phyloP scores from a whole-genome alignment of 2,113 vertebrate species.

The Halcyon senegalensis region DNA sequence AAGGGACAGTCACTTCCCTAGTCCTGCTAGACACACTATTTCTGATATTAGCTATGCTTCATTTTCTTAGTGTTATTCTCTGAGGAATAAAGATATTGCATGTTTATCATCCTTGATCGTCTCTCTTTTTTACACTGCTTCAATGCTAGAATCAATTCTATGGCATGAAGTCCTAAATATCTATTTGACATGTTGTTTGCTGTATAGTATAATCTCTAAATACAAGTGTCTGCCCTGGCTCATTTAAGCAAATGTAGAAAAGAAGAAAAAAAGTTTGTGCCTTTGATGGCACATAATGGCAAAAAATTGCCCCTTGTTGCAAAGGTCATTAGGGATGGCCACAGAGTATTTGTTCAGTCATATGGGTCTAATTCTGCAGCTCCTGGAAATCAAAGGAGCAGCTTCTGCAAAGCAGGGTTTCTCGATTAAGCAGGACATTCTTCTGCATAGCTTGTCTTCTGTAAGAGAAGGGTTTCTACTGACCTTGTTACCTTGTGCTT shows the following conservation, averaged over 20 bases:
- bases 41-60: not conserved
- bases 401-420: not conserved
- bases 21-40: not conserved
- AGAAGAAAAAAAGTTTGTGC: not conserved
- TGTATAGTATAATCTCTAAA: not conserved
- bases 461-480: not conserved
- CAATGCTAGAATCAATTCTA: not conserved
- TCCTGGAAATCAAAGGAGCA: not conserved
- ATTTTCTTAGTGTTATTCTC: not conserved
- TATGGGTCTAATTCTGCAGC: not conserved
- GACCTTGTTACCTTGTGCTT: not conserved
- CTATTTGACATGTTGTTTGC: not conserved
- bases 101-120: not conserved
- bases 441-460: not conserved
- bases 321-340: not conserved
- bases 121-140: not conserved
- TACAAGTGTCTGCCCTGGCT: not conserved
- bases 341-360: not conserved
- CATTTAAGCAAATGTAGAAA: not conserved
- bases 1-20: fast-evolving
- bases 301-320: not conserved
- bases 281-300: fast-evolving
- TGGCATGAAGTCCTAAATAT: not conserved
- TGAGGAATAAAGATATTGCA: not conserved
- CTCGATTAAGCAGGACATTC: not conserved